A percentile compares a stretch with the other conserved stretches of the same genome.
Conservation (phyloP, 2,888 invertebrate species). For the Lasioglossum lativentre region DNA sequence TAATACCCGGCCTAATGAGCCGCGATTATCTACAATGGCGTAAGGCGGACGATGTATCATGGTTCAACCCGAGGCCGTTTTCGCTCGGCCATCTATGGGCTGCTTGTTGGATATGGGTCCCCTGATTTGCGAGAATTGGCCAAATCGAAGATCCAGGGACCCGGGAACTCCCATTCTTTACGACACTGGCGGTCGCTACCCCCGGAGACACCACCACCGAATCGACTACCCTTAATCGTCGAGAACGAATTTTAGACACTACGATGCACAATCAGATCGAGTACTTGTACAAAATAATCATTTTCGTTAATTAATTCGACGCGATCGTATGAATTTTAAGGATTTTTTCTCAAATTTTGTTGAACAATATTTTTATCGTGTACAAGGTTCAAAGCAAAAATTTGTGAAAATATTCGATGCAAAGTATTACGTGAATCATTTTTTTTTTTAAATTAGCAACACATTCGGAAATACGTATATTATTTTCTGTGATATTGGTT, state of each 20-base stretch:
- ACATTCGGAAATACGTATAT: background rate
- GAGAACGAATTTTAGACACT: background rate
- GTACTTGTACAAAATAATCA: background rate
- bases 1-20: constrained; percentile 80
- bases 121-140: background rate
- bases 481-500: background rate
- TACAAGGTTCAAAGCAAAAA: no score
- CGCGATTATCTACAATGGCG: constrained; percentile 77
- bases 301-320: background rate
- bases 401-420: no score
- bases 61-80: constrained; percentile 41
- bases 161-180: background rate
- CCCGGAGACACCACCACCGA: background rate
- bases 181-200: background rate
- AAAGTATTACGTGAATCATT: no score
- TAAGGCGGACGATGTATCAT: constrained; percentile 62
- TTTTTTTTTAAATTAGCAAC: no score
- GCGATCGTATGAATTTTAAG: no score
- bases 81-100: constrained; percentile 19
- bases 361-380: no score
- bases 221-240: background rate
- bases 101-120: constrained; percentile 1
- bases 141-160: background rate
- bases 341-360: no score
- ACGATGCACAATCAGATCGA: background rate